A percentile compares a stretch with the other conserved stretches of the same genome.
Evolutionary conservation across 2,113 vertebrate species (phyloP).

Genomic region (Pitta sordida): DNA sequence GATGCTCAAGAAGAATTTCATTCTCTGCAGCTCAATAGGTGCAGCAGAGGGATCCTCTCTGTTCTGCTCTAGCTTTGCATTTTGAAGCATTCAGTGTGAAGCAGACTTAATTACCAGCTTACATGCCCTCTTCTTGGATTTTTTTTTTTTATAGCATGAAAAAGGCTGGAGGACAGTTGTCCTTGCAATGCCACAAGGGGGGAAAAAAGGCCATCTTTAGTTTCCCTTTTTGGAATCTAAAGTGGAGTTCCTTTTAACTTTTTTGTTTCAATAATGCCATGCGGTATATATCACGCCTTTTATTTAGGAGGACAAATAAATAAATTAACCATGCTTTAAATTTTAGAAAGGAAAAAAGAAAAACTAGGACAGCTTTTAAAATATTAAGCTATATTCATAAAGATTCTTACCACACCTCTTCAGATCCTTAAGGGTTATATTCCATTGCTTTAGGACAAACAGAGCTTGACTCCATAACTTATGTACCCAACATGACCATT

Average conservation of each 20-base stretch:
- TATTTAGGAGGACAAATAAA: not conserved
- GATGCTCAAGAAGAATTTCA: not conserved
- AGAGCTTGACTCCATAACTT: not conserved
- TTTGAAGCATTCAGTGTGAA: constrained; percentile 39
- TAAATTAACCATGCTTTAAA: not conserved
- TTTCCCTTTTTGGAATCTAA: not conserved
- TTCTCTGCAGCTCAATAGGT: constrained; percentile 26
- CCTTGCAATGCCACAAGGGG: not conserved
- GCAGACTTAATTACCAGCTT: constrained; percentile 28
- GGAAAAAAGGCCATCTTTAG: not conserved
- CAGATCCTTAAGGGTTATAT: not conserved
- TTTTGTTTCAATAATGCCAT: not conserved
- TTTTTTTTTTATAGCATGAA: not conserved
- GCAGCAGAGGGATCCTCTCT: not conserved
- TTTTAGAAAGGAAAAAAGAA: not conserved
- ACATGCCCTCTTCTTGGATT: not conserved
- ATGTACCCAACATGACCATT: not conserved
- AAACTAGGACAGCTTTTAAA: not conserved
- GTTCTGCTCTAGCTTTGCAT: constrained; percentile 25
- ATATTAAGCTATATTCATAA: not conserved
- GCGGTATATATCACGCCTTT: not conserved
- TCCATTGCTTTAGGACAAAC: not conserved
- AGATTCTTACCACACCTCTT: not conserved
- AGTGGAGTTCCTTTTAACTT: not conserved
- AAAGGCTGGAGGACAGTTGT: not conserved